Evolutionary conservation across 2,797 vertebrate genomes (phyloP), one percentile per base, ranked within the genome.

Genomic region (Cottoperca gobio): DNA sequence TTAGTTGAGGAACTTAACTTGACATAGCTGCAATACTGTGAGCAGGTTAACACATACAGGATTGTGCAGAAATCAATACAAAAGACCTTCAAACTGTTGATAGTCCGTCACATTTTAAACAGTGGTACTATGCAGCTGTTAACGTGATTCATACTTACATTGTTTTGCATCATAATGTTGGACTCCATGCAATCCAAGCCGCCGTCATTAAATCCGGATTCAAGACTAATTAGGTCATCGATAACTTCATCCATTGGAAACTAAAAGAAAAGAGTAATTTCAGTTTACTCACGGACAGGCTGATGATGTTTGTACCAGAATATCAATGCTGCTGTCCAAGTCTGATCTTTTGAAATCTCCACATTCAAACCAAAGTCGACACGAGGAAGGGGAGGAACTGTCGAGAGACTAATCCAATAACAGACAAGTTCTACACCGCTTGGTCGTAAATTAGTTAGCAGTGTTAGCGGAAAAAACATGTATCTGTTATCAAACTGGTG

Each of bases 231-330:
- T 84, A 99, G 96, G 92, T 98, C 96, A 94, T 98, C 97, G 90
- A 97, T 96, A 92, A 98, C 95, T 83, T 98, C 96, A 91, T 99
- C 97, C 96, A 98, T 97, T 92, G 97, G 96, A 93, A 96, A 96
- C 95, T 96, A 91, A 92, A 93, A 92, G 86, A 93, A 93, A 90
- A 89, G 85, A 91, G 75, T 87, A 14, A 86, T 91, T 85, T 89
- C 63, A 91, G 83, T 78, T 68, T 87, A 86, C n/a, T 73, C 35
- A 49, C 68, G 69, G 79, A 87, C 79, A 79, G 75, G 48, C 35
- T 49, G 48, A 82, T 61, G 55, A 83, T 79, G 75, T 80, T 80
- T 23, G 19, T 70, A 76, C 26, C 71, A 73, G 67, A 52, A 66
- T 66, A 43, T 62, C 57, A 81, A 76, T 72, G 48, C 73, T 72